Evolutionary conservation across 2,113 vertebrate species (phyloP).

Genomic region (Paramisgurnus dabryanus): DNA sequence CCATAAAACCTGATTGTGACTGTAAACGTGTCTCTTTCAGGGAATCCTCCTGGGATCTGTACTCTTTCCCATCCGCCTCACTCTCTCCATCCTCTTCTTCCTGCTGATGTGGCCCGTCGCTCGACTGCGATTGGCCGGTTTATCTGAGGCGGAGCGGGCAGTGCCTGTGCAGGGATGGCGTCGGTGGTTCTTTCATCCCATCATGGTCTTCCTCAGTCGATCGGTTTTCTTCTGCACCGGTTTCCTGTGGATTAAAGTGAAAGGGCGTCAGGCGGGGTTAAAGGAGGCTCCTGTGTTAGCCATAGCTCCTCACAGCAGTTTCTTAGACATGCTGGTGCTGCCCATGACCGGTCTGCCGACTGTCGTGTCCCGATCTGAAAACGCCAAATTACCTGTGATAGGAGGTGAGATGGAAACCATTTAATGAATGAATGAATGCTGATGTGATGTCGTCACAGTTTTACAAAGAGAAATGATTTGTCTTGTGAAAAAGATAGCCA

Average conservation of each 20-base stretch:
- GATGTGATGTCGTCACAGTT: too few relatives aligned
- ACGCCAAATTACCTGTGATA: slow-evolving; percentile 80
- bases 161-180: slow-evolving; percentile 80
- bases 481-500: too few relatives aligned
- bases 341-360: slow-evolving; percentile 75
- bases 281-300: slow-evolving; percentile 84
- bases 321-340: slow-evolving; percentile 85
- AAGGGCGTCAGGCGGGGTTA: slow-evolving; percentile 77
- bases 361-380: slow-evolving; percentile 86
- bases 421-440: too few relatives aligned
- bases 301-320: slow-evolving; percentile 86
- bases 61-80: slow-evolving; percentile 78
- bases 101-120: slow-evolving; percentile 84
- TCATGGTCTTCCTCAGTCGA: slow-evolving; percentile 76
- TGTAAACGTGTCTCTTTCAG: slow-evolving; percentile 60
- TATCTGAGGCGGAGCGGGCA: slow-evolving; percentile 72
- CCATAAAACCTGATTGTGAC: background rate
- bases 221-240: slow-evolving; percentile 80
- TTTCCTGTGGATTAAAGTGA: slow-evolving; percentile 81
- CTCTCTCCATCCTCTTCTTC: slow-evolving; percentile 71
- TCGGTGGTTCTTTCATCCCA: slow-evolving; percentile 70
- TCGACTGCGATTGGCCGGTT: slow-evolving; percentile 76
- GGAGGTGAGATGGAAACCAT: slow-evolving; percentile 77
- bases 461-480: too few relatives aligned
- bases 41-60: slow-evolving; percentile 76